A percentile compares a stretch with the other conserved stretches of the same genome.
Conservation (phyloP, 2,888 invertebrate species). For the Galeruca laticollis region DNA sequence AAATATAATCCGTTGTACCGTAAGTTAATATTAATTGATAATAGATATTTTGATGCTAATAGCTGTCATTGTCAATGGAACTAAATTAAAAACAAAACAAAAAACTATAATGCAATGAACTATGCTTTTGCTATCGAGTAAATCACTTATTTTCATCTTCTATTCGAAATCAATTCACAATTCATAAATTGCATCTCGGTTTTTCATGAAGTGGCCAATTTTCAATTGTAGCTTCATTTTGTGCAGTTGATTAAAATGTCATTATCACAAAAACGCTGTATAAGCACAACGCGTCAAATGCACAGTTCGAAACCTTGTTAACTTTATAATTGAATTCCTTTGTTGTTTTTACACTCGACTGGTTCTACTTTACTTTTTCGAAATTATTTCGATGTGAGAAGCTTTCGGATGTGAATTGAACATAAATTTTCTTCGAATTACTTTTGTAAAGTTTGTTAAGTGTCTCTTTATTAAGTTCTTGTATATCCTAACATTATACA, state of each 20-base stretch:
- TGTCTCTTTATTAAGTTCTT: neutral
- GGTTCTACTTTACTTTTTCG: neutral
- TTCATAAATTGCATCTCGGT: neutral
- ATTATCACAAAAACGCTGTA: constrained; percentile 12
- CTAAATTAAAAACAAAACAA: no score
- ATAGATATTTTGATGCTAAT: no score
- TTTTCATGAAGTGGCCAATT: constrained; percentile 8
- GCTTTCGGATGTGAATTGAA: neutral
- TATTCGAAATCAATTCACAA: neutral
- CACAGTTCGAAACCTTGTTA: constrained; percentile 14
- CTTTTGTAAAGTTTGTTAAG: neutral
- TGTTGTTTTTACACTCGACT: constrained; percentile 9
- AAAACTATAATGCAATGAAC: no score
- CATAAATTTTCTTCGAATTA: neutral
- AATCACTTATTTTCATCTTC: neutral
- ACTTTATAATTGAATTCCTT: constrained; percentile 12
- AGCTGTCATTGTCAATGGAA: no score
- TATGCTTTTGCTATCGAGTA: no score
- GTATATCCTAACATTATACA: neutral
- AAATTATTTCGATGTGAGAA: constrained; percentile 2
- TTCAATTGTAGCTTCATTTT: constrained; percentile 5
- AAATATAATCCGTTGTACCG: no score
- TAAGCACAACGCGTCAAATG: constrained; percentile 11
- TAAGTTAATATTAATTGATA: no score
- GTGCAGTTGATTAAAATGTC: constrained; percentile 15